These are phyloP conservation scores for Chaetodon trifascialis DNA, from an alignment of 2,113 vertebrate genomes.

Conservation along the genomic window DNA sequence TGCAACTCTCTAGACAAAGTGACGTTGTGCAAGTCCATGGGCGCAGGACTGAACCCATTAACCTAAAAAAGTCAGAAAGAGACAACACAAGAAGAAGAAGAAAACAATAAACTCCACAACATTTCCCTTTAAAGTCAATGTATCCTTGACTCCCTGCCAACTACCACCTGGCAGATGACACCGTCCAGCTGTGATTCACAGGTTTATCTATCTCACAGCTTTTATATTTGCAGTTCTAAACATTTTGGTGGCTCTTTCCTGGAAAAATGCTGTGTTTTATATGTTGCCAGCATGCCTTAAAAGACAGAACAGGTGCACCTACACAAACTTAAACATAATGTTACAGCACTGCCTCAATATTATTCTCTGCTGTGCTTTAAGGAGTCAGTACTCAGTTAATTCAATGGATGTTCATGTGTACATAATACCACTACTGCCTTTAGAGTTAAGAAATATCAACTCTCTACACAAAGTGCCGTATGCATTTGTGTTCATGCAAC, in stretches of 20 bases:
- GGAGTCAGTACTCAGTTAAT: no score
- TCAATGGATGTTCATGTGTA: no score
- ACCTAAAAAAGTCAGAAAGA: constrained; percentile 78
- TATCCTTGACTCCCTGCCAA: neutral
- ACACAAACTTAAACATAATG: no score
- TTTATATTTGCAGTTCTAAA: neutral
- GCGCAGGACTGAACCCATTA: constrained; percentile 89
- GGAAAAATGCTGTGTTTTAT: no score
- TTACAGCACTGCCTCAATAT: no score
- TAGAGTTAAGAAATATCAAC: no score
- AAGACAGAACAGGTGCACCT: no score
- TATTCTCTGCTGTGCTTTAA: no score
- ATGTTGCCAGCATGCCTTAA: no score
- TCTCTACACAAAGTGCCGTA: no score
- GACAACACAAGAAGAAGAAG: neutral
- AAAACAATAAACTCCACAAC: neutral
- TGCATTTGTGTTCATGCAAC: no score
- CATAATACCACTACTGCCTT: no score
- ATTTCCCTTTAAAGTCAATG: neutral
- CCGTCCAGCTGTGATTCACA: neutral
- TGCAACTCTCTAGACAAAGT: constrained; percentile 93
- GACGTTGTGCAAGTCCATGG: constrained; percentile 92
- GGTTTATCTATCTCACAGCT: neutral
- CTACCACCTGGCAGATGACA: neutral
- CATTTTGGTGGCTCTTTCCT: neutral